Evolutionary conservation across 1,140 invertebrate genomes (phyloP).

Genomic region (Monochamus saltuarius): DNA sequence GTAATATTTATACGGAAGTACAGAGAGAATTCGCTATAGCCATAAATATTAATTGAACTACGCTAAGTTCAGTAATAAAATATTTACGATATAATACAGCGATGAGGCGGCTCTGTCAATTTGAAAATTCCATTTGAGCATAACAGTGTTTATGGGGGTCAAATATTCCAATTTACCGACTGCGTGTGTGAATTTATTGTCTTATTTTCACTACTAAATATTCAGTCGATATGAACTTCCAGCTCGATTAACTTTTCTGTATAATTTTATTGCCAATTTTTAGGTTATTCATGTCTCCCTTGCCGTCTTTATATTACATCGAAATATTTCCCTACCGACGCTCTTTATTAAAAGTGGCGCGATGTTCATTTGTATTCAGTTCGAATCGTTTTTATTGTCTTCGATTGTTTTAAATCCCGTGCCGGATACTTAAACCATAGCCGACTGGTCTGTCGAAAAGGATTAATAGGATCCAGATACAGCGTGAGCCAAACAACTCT

Average conservation of each 20-base stretch:
- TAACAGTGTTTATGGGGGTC: constrained; percentile 48
- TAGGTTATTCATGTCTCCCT: constrained; percentile 38
- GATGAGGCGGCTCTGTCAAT: constrained; percentile 36
- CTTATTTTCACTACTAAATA: constrained; percentile 48
- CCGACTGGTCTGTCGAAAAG: too few relatives aligned
- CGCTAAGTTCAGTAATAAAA: constrained; percentile 2
- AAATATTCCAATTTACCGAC: constrained; percentile 49
- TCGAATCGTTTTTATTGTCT: too few relatives aligned
- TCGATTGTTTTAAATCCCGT: too few relatives aligned
- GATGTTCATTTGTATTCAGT: not conserved
- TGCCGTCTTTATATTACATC: constrained; percentile 10
- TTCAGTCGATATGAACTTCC: constrained; percentile 44
- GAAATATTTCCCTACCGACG: not conserved
- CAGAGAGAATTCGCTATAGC: not conserved
- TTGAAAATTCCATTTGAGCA: constrained; percentile 43
- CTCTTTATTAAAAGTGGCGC: constrained; percentile 3
- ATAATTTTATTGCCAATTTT: constrained; percentile 48
- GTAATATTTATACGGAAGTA: too few relatives aligned
- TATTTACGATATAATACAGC: constrained; percentile 14
- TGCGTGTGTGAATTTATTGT: constrained; percentile 45
- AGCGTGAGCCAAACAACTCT: too few relatives aligned
- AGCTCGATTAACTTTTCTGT: constrained; percentile 44
- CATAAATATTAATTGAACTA: constrained; percentile 17
- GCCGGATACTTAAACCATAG: too few relatives aligned
- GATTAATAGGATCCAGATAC: too few relatives aligned